Percentiles rank a stretch among this genome's conserved stretches.
phyloP scores from a whole-genome alignment of 2,113 vertebrate genomes.

The Cricetomys ansorgei region DNA sequence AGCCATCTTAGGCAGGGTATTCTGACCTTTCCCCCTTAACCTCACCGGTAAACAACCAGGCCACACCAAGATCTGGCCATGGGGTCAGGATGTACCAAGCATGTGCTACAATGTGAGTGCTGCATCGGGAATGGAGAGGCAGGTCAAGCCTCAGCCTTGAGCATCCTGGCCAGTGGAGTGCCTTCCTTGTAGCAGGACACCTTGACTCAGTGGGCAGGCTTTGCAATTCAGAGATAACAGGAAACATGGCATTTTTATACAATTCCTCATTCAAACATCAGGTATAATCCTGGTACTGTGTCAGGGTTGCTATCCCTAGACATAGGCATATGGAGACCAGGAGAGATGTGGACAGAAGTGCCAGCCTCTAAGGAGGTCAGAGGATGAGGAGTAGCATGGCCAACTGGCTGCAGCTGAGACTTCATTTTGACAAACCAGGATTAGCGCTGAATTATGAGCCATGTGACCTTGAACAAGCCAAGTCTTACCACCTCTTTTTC shows the following conservation, averaged over 20 bases:
- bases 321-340: background rate
- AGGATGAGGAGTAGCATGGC: background rate
- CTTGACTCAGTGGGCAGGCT: background rate
- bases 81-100: too few relatives aligned
- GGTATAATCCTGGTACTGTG: background rate
- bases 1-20: background rate
- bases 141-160: background rate
- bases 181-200: accelerated
- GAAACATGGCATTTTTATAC: background rate
- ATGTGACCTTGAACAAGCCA: background rate
- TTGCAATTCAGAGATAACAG: background rate
- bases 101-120: background rate
- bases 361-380: background rate
- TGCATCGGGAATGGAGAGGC: too few relatives aligned
- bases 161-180: background rate
- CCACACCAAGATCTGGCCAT: background rate
- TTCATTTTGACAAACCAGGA: background rate
- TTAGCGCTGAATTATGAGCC: background rate
- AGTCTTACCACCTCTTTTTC: background rate
- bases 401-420: background rate
- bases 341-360: background rate
- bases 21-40: background rate
- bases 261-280: background rate
- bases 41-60: too few relatives aligned
- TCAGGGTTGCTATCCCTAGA: background rate